Base-by-base conservation (phyloP, 2,113 vertebrate species). In the Cryptomyrus ogoouensis region DNA sequence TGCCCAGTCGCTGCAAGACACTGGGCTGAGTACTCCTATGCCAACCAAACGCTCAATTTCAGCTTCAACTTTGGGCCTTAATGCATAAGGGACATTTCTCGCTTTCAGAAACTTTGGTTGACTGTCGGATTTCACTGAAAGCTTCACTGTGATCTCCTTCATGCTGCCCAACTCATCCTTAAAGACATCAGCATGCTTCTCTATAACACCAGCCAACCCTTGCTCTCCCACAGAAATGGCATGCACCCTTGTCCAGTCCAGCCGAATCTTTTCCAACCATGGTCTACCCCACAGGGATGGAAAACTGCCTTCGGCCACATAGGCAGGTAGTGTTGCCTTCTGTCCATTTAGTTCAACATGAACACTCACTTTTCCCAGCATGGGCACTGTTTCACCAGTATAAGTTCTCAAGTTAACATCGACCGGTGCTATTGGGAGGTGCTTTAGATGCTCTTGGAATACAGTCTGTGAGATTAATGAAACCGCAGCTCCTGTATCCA, bases 21-120 rank as follows among this genome's bases (percentile, higher is more conserved):
- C 86, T 9, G 89, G 80, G 3, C 53, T 35, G 31, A 89, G 39
- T 2, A 85, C 89, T 52, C 6, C 80, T 52, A 27, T 12, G 27
- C 17, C 53, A 58, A 0, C 56, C 89, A 13, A 89, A 35, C 5
- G 10, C 46, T 89, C 50, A 17, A 89, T 3, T 21, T 89, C 89
- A 3, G 77, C 49, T 24, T 85, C 80, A 47, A 89, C 89, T 50
- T 89, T 84, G 3, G 50, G 19, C 53, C 21, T 83, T 31, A 89
- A 12, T 12, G 50, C 77, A 62, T 89, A 90, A 1, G 24, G 90
- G 8, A 88, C 87, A 7, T 66, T 47, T 83, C 50, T 15, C 9
- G 83, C 89, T 70, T 90, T 90, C 83, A 90, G 21, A 4, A 88
- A 90, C 52, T 42, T 47, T n/a, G 90, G 90, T 46, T 31, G 39